Evolutionary conservation across 2,888 invertebrate species (phyloP), one percentile per base, ranked within the genome.

Genomic region (Hirudinaria manillensis): DNA sequence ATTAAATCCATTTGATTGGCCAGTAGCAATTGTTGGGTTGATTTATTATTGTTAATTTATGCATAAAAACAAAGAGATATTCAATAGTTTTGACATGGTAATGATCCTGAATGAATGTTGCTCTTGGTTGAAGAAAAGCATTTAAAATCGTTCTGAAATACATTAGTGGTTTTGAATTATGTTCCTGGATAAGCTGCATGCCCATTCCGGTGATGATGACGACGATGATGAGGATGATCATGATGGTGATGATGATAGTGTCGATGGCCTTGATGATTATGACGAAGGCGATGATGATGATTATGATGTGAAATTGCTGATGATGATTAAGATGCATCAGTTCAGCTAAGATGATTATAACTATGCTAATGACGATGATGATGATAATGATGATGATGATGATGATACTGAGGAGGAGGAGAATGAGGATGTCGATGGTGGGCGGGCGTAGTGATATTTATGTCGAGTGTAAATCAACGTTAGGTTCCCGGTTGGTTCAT

Each of bases 201-300:
- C 16, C 19, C 16, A 53, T 53, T 16, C 16, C 19, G 55, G 55
- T 53, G 27, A 24, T 67, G 67, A 4, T 67, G 67, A 67, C 24
- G 67, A 67, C 24, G 67, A 67, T 67, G 67, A 67, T 32, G 67
- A 67, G 3, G 67, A 67, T 32, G 67, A 67, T 67, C 7, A 67
- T 67, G 67, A 67, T 67, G 67, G 24, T 67, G 67, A 67, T 67
- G 67, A 67, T 67, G 67, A 67, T 67, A 27, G 24, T 67, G 67
- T 7, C 29, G 67, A 67, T 67, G 67, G 24, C 29, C 7, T 7
- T 67, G 67, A 67, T 13, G 67, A 67, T 32, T 4, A 67, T 32
- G 67, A 67, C 13, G 67, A 67, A 7, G 67, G 24, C 24, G 67
- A 67, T 67, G 67, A 67, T 67, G 67, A 67, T 67, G 67, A 67